Conservation (phyloP, 1,140 invertebrate genomes). For the Sycophaga agraensis region DNA sequence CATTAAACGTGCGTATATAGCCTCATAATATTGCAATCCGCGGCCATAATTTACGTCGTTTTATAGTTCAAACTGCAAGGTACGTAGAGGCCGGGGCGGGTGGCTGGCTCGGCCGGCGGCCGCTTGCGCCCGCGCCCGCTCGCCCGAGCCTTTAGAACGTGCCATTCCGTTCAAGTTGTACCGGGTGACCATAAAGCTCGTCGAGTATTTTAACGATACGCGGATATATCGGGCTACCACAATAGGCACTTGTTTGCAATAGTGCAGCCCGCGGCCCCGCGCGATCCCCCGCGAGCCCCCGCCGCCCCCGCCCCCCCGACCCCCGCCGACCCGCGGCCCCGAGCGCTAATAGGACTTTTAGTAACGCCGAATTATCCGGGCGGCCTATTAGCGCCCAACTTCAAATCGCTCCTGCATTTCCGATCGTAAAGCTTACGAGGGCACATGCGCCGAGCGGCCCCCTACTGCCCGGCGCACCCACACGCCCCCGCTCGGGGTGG, state of each 20-base stretch:
- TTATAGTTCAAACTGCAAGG: constrained; percentile 59
- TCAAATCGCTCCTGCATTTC: constrained; percentile 25
- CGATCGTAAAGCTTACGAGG: constrained; percentile 26
- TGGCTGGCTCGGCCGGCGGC: background rate
- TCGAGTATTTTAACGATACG: constrained; percentile 47
- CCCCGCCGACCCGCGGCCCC: background rate
- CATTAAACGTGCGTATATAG: constrained; percentile 60
- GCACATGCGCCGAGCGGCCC: background rate
- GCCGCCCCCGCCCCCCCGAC: background rate
- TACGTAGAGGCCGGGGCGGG: constrained; percentile 32
- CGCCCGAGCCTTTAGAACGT: constrained; percentile 51
- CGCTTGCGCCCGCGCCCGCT: constrained; percentile 36
- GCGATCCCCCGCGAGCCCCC: background rate
- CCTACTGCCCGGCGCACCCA: background rate
- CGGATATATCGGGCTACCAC: constrained; percentile 35
- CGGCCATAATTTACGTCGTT: constrained; percentile 59
- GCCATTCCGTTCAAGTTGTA: constrained; percentile 54
- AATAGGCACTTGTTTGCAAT: constrained; percentile 31
- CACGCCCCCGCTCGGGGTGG: background rate
- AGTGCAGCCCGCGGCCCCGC: constrained; percentile 21
- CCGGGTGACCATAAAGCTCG: constrained; percentile 53
- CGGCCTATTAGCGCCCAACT: constrained; percentile 24
- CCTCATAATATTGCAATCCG: constrained; percentile 60
- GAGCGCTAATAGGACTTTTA: no score
- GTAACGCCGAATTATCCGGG: no score